Conservation (phyloP, 2,113 vertebrate species). For the Bos javanicus region DNA sequence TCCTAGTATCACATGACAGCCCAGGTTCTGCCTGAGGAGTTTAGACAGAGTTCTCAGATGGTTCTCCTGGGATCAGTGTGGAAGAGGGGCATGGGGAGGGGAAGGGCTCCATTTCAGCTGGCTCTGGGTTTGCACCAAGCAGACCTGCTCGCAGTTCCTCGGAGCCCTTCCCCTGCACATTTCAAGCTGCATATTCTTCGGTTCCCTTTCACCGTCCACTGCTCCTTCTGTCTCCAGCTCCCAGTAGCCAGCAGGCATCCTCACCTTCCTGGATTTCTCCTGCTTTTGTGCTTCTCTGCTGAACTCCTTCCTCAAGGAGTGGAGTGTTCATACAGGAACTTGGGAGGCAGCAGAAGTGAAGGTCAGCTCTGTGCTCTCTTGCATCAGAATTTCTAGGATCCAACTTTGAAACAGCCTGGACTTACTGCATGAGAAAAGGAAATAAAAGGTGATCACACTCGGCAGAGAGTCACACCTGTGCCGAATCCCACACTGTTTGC, state of each 20-base stretch:
- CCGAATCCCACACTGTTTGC: neutral
- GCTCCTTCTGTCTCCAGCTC: neutral
- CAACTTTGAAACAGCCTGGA: neutral
- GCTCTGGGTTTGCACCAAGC: neutral
- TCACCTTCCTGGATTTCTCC: neutral
- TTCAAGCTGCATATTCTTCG: neutral
- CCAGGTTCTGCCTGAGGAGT: neutral
- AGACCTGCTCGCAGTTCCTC: accelerated
- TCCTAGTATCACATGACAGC: neutral
- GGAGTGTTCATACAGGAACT: neutral
- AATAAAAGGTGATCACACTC: neutral
- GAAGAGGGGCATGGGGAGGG: neutral
- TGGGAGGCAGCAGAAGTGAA: neutral
- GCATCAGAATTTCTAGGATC: neutral
- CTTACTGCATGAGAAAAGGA: accelerated
- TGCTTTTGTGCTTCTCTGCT: neutral
- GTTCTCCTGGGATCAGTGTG: no score
- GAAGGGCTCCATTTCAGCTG: neutral
- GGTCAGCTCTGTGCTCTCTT: no score
- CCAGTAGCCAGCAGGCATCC: neutral
- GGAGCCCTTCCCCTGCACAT: accelerated
- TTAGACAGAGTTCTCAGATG: neutral
- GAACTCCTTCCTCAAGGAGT: neutral
- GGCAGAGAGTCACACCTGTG: accelerated
- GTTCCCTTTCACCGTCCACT: no score